phyloP scores from a whole-genome alignment of 2,113 vertebrate species.

The Rattus norvegicus region GRCr8 NC_086032.1:78275001-78275500 shows the following conservation, averaged over 20 bases:
- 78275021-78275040: background rate
- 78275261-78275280: background rate
- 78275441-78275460: background rate
- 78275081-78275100: background rate
- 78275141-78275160: too few relatives aligned
- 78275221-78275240: background rate
- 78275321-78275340: background rate
- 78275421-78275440: background rate
- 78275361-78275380: background rate
- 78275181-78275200: background rate
- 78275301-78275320: background rate
- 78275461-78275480: background rate
- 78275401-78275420: background rate
- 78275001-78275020: background rate
- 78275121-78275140: background rate
- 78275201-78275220: background rate
- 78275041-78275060: background rate
- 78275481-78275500: background rate
- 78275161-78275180: background rate
- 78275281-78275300: background rate
- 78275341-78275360: background rate
- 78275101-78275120: background rate
- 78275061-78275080: background rate
- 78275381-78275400: background rate
- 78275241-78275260: background rate